Evolutionary conservation across 1,140 invertebrate genomes (phyloP).

Genomic region (Camponotus vicinus): DNA sequence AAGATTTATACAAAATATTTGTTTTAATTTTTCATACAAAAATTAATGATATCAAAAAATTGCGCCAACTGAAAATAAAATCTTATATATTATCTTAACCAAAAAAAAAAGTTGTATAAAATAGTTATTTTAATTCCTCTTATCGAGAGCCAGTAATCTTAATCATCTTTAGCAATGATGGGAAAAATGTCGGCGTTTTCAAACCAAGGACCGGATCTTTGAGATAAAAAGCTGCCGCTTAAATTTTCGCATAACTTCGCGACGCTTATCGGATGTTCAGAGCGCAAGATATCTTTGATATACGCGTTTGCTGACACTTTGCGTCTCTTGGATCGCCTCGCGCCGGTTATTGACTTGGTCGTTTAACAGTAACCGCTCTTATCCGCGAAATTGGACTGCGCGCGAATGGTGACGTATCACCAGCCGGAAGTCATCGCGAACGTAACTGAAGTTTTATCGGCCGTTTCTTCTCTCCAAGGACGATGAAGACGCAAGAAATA

Average conservation of each 20-base stretch:
- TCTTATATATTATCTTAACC: too few species aligned
- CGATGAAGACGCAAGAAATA: constrained; percentile 34
- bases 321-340: neutral
- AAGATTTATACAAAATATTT: too few species aligned
- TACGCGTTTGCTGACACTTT: neutral
- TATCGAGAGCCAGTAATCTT: neutral
- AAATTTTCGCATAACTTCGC: neutral
- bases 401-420: constrained; percentile 46
- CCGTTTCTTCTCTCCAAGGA: constrained; percentile 47
- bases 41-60: too few species aligned
- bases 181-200: neutral
- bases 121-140: neutral
- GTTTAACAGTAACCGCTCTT: constrained; percentile 60
- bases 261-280: neutral
- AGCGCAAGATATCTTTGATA: constrained; percentile 5
- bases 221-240: too few species aligned
- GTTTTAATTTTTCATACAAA: too few species aligned
- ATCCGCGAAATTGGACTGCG: constrained; percentile 64
- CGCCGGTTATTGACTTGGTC: constrained; percentile 66
- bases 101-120: too few species aligned
- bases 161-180: neutral
- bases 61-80: too few species aligned
- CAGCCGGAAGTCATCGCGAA: constrained; percentile 63
- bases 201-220: too few species aligned
- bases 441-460: constrained; percentile 60